Conservation (phyloP, 2,113 vertebrate species). For the Ciconia boyciana region DNA sequence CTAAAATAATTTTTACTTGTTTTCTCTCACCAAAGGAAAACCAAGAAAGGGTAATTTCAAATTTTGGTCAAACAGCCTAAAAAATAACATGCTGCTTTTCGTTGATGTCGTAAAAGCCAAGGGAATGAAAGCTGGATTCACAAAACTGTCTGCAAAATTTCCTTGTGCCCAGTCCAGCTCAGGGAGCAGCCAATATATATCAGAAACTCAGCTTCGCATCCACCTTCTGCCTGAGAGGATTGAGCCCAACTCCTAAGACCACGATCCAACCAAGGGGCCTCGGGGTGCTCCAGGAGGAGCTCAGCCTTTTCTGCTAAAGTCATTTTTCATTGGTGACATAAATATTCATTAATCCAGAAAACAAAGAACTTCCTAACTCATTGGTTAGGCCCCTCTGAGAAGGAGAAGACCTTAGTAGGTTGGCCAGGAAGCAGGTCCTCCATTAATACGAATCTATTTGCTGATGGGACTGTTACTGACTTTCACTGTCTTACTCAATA, state of each 20-base stretch:
- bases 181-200: not conserved
- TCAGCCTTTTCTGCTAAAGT: not conserved
- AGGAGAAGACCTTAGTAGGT: not conserved
- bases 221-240: not conserved
- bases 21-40: not conserved
- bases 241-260: not conserved
- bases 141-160: not conserved
- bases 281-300: not conserved
- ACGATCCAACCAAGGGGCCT: fast-evolving
- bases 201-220: not conserved
- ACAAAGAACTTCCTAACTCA: not conserved
- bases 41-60: not conserved
- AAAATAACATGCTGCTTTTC: not conserved
- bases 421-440: not conserved
- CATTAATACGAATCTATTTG: not conserved
- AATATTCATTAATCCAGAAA: not conserved
- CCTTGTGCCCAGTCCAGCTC: not conserved
- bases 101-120: not conserved
- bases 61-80: not conserved
- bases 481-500: not conserved
- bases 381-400: not conserved
- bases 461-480: not conserved
- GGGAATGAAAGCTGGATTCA: not conserved
- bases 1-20: not conserved
- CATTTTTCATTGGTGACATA: not conserved